Evolutionary conservation across 2,888 invertebrate genomes (phyloP).

Genomic region (Brachylomia viminalis): DNA sequence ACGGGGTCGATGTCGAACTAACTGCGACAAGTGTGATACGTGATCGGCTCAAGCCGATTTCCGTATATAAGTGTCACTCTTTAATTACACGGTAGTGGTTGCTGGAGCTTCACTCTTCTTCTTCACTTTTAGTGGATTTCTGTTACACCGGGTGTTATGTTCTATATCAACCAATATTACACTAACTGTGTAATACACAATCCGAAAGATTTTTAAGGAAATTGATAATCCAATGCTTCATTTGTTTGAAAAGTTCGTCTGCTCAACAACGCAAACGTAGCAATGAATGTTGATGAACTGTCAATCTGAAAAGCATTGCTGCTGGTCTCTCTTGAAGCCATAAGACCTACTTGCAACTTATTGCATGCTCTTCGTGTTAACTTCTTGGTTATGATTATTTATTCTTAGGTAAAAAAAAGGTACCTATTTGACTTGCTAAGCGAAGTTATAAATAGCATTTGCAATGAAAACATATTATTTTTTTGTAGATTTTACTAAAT

Average conservation of each 20-base stretch:
- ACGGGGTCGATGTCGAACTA: no score
- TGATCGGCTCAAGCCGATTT: neutral
- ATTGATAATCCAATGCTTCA: no score
- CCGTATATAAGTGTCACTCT: neutral
- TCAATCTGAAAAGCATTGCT: neutral
- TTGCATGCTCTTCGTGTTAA: neutral
- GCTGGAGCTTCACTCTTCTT: neutral
- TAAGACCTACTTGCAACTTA: neutral
- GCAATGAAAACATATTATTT: neutral
- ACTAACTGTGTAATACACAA: no score
- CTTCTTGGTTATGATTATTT: neutral
- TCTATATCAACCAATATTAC: no score
- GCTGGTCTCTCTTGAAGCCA: no score
- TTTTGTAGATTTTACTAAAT: neutral
- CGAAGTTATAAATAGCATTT: neutral
- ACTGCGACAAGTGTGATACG: neutral
- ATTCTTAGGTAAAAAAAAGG: no score
- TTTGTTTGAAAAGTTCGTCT: neutral
- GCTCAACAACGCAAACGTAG: neutral
- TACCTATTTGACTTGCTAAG: neutral
- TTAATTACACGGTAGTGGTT: neutral
- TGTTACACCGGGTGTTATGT: neutral
- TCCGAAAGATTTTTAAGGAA: no score
- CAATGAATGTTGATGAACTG: neutral
- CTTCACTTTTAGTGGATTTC: neutral